These are phyloP conservation scores for Ramphastos sulfuratus DNA, from an alignment of 2,113 vertebrate genomes.

Conservation along the genomic window DNA sequence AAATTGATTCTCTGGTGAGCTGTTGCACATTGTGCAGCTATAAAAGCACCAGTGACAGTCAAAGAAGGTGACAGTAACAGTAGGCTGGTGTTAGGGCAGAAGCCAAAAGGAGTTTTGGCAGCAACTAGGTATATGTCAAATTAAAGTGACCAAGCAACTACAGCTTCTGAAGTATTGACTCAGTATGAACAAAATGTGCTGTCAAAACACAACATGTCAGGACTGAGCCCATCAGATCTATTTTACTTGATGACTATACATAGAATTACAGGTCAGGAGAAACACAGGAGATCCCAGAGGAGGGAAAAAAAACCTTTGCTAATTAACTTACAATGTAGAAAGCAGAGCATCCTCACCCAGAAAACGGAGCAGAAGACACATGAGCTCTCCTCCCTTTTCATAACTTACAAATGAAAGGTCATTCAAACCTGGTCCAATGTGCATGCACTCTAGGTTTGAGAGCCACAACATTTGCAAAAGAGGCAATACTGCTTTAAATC, in stretches of 20 bases:
- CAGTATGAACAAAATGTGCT: constrained; percentile 62
- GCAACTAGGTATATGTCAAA: constrained; percentile 29
- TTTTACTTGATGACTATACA: constrained; percentile 52
- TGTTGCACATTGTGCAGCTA: constrained; percentile 57
- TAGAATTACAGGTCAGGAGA: constrained; percentile 56
- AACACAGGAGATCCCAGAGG: constrained; percentile 15
- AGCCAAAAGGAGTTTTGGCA: constrained; percentile 68
- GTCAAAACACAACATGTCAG: constrained; percentile 65
- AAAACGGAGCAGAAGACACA: neutral
- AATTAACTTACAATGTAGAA: constrained; percentile 13
- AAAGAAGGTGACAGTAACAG: constrained; percentile 61
- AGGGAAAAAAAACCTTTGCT: neutral
- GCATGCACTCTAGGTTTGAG: neutral
- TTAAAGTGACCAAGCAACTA: constrained; percentile 65
- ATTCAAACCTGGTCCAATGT: constrained; percentile 17
- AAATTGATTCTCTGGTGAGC: constrained; percentile 53
- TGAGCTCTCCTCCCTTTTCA: neutral
- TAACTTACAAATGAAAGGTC: neutral
- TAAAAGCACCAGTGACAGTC: constrained; percentile 51
- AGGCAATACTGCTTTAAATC: constrained; percentile 37
- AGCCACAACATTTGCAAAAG: neutral
- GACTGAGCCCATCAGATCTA: constrained; percentile 46
- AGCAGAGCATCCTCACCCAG: neutral
- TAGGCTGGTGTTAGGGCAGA: constrained; percentile 57
- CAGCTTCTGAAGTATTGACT: constrained; percentile 60